Evolutionary conservation across 2,888 invertebrate genomes (phyloP).

Genomic region (Trichopoda pennipes): DNA sequence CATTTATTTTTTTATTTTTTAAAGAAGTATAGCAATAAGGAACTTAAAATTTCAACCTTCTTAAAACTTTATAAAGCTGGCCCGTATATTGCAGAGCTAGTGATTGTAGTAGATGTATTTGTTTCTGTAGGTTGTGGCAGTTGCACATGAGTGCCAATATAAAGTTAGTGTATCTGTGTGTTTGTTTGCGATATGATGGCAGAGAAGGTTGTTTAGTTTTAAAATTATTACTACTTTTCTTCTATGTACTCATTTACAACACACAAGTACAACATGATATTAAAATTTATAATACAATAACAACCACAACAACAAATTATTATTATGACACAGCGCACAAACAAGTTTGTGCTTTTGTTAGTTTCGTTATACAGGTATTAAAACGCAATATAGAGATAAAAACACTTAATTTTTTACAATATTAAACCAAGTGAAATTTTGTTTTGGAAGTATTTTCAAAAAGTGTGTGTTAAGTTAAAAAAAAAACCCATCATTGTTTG

Average conservation of each 20-base stretch:
- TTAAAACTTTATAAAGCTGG: no score
- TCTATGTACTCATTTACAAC: constrained; percentile 49
- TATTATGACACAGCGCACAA: constrained; percentile 59
- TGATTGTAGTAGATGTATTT: neutral
- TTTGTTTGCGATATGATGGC: constrained; percentile 38
- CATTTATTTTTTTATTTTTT: no score
- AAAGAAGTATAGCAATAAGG: no score
- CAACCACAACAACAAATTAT: constrained; percentile 5
- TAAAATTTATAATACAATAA: constrained; percentile 14
- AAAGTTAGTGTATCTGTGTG: neutral
- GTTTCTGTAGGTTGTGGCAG: constrained; percentile 2
- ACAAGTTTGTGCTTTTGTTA: constrained; percentile 66
- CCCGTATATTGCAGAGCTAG: neutral
- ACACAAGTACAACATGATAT: constrained; percentile 16
- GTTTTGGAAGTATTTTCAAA: constrained; percentile 41
- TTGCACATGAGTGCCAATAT: constrained; percentile 15
- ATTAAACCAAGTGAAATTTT: constrained; percentile 64
- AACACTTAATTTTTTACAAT: constrained; percentile 43
- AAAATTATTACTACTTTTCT: constrained; percentile 49
- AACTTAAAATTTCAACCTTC: no score
- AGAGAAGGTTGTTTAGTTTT: constrained; percentile 58
- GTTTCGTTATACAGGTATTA: constrained; percentile 31
- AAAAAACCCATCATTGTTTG: constrained; percentile 50
- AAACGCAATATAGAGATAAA: constrained; percentile 12
- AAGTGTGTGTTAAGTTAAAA: constrained; percentile 20